Percentiles rank a stretch among this genome's conserved stretches.
Evolutionary conservation across 2,113 vertebrate species (phyloP).

Genomic region (Pseudolaguvia tuberculata): DNA sequence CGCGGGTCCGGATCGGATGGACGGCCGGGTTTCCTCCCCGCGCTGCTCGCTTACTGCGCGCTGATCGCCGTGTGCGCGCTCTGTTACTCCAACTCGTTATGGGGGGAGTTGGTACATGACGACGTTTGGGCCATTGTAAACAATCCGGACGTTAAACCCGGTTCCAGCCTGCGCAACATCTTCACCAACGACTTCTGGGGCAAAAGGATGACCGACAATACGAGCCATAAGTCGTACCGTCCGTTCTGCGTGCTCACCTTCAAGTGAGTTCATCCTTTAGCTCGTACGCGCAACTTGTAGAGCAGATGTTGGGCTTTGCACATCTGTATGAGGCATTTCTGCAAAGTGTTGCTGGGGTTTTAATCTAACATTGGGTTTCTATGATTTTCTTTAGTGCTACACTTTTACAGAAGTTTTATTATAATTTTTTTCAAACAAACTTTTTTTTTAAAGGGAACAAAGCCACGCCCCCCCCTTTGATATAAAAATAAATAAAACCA

Average conservation of each 20-base stretch:
- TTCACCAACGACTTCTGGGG: conserved; percentile 97
- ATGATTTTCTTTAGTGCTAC: not conserved
- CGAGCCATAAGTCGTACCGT: conserved; percentile 97
- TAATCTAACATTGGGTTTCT: not conserved
- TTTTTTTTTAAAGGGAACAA: not conserved
- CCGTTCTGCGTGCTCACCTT: conserved; percentile 92
- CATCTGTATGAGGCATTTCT: not conserved
- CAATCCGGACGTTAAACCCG: conserved; percentile 85
- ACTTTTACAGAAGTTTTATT: not conserved
- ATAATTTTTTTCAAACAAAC: not conserved
- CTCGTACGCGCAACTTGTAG: not conserved
- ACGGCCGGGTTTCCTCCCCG: conserved; percentile 25
- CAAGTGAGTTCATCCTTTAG: conserved; percentile 72
- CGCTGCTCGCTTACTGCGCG: conserved; percentile 53
- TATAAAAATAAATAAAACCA: not conserved
- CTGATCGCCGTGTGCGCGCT: conserved; percentile 72
- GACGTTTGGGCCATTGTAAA: conserved; percentile 94
- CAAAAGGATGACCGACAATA: conserved; percentile 88
- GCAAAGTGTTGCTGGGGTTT: not conserved
- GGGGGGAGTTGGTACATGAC: conserved; percentile 94
- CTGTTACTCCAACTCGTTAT: conserved; percentile 82
- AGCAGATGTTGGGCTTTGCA: not conserved
- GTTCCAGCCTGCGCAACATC: conserved; percentile 71
- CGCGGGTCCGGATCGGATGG: not conserved
- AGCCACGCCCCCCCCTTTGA: not conserved